A percentile compares a stretch with the other conserved stretches of the same genome.
Conservation (phyloP, 1,140 invertebrate species). For the Platorchestia sp. region DNA sequence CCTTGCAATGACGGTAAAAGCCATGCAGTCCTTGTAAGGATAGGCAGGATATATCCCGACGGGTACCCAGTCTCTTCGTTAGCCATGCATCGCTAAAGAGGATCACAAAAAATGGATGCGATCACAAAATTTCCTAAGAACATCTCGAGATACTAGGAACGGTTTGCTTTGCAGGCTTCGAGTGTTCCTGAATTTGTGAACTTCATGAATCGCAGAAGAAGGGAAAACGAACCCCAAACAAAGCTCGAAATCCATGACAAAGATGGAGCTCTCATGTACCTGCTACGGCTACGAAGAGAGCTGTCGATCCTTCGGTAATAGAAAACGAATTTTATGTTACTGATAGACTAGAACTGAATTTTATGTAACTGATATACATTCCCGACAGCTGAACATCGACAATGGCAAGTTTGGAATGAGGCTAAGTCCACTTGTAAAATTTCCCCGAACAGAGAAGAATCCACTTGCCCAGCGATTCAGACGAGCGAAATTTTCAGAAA, state of each 20-base stretch:
- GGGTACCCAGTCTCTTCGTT: background rate
- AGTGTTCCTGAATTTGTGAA: background rate
- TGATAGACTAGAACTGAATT: background rate
- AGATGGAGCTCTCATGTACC: background rate
- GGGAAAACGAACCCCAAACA: background rate
- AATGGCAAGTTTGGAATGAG: background rate
- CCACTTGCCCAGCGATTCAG: too few relatives aligned
- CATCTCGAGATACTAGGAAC: background rate
- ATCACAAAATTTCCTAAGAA: background rate
- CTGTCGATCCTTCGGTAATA: background rate
- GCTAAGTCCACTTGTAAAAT: background rate
- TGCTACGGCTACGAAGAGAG: background rate
- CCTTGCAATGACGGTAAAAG: slow-evolving; percentile 21
- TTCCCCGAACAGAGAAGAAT: too few relatives aligned
- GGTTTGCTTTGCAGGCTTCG: background rate
- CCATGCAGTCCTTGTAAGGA: background rate
- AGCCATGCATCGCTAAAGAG: background rate
- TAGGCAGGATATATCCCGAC: background rate
- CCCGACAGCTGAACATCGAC: background rate
- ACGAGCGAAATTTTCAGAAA: too few relatives aligned
- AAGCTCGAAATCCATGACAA: background rate
- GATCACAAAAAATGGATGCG: background rate
- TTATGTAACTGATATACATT: background rate
- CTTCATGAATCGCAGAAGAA: background rate
- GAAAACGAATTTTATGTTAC: background rate